phyloP scores from a whole-genome alignment of 2,113 vertebrate genomes.

The Coracopsis vasa region DNA sequence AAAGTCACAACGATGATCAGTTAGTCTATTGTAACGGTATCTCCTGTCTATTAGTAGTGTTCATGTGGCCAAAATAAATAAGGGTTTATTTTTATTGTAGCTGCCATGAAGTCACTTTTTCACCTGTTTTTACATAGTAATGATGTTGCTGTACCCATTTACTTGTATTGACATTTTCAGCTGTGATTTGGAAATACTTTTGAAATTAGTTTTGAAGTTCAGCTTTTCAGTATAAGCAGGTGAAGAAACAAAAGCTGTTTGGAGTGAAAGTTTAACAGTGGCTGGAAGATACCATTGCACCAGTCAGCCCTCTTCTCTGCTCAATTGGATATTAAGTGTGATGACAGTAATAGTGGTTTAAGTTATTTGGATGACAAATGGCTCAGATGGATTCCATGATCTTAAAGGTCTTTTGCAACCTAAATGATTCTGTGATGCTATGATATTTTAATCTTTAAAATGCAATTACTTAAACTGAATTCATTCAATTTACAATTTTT shows the following conservation, averaged over 20 bases:
- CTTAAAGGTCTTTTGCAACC: neutral
- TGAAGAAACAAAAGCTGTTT: neutral
- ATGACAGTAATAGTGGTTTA: neutral
- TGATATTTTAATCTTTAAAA: neutral
- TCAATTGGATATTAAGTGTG: neutral
- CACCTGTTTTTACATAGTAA: neutral
- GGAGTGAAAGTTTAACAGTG: neutral
- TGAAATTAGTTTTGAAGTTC: neutral
- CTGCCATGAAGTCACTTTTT: neutral
- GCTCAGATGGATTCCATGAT: neutral
- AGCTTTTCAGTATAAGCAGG: neutral
- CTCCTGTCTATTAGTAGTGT: neutral
- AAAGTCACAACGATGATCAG: neutral
- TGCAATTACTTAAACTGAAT: neutral
- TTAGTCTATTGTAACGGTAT: neutral
- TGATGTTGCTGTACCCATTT: neutral
- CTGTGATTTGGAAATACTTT: neutral
- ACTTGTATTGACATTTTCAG: neutral
- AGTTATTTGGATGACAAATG: neutral
- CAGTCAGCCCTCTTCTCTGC: neutral
- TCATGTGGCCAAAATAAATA: neutral
- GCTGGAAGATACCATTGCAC: neutral
- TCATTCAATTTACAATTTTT: neutral
- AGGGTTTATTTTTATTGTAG: neutral
- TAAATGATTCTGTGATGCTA: neutral